Conservation (phyloP, 2,113 vertebrate species). For the Pelecanus crispus region DNA sequence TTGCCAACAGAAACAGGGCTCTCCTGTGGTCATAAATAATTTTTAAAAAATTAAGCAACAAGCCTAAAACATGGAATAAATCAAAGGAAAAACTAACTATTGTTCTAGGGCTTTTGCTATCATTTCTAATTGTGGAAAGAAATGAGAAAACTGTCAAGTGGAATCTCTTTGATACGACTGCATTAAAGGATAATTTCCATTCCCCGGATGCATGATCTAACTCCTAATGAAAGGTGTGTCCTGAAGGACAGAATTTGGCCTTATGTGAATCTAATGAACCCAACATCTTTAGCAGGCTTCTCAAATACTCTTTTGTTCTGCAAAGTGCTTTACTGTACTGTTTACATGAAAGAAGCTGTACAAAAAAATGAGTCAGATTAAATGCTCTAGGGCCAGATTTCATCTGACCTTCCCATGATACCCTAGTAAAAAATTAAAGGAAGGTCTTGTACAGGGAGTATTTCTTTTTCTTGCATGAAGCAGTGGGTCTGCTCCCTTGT, state of each 20-base stretch:
- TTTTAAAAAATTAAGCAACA: background rate
- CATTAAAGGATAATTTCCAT: slow-evolving; percentile 40
- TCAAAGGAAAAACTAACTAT: background rate
- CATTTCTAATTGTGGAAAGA: slow-evolving; percentile 35
- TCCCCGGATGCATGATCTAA: background rate
- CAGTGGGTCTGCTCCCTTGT: background rate
- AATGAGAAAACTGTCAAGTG: slow-evolving; percentile 41
- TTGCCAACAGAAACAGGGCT: background rate
- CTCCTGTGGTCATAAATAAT: background rate
- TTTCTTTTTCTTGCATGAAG: background rate
- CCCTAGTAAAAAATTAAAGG: slow-evolving; percentile 3
- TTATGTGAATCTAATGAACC: slow-evolving; percentile 18
- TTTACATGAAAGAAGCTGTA: slow-evolving; percentile 35
- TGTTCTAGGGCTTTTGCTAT: slow-evolving; percentile 14
- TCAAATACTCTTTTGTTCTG: slow-evolving; percentile 37
- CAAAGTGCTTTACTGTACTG: background rate
- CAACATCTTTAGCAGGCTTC: slow-evolving; percentile 6
- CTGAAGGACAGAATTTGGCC: slow-evolving; percentile 29
- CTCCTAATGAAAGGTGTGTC: slow-evolving; percentile 42
- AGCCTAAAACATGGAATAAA: background rate
- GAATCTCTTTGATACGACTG: background rate
- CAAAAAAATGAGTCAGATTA: slow-evolving; percentile 15
- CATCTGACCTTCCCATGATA: background rate
- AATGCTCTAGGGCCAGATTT: slow-evolving; percentile 27
- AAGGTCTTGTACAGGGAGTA: background rate